Evolutionary conservation across 2,797 vertebrate genomes (phyloP), one percentile per base, ranked within the genome.

Genomic region (Lithobates pipiens): DNA sequence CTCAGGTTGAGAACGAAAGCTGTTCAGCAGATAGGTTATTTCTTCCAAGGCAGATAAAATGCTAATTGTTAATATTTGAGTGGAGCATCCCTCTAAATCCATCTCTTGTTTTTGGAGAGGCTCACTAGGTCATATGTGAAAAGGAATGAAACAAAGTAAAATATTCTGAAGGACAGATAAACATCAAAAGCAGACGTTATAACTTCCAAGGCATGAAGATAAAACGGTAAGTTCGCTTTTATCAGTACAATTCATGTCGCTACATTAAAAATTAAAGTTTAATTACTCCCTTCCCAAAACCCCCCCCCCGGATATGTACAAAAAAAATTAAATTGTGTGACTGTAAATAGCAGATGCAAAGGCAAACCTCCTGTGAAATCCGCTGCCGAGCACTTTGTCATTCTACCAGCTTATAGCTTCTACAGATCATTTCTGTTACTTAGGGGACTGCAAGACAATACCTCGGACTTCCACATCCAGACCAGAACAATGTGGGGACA

Each of bases 81-180:
- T 23, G 21, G 54, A 61, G 21, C 54, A 9, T 61, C 6, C 18
- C 54, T 61, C 23, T 23, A 61, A 61, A 61, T 61, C 54, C 1
- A 61, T 61, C 5, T 61, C 0, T 61, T 61, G 1, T 23, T 61
- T 23, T 23, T 61, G 21, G 54, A 61, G 54, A 61, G 54, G 54
- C 54, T 61, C 54, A 61, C 21, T 61, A n/a, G 54, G 54, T 61
- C 54, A 61, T n/a, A 13, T 69, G 25, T 69, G 27, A 15, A 69
- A 34, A 21, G 21, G 54, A 61, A 61, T 9, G 21, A 61, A 61
- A 61, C 54, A 61, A 61, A 61, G 54, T 61, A 61, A 61, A 61
- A 61, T 61, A 61, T 61, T 61, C 54, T 61, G 54, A 61, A 61
- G 54, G 54, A 61, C 54, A 61, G 54, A 61, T 61, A 61, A 61